Conservation (phyloP, 2,113 vertebrate species). For the Ranitomeya variabilis region DNA sequence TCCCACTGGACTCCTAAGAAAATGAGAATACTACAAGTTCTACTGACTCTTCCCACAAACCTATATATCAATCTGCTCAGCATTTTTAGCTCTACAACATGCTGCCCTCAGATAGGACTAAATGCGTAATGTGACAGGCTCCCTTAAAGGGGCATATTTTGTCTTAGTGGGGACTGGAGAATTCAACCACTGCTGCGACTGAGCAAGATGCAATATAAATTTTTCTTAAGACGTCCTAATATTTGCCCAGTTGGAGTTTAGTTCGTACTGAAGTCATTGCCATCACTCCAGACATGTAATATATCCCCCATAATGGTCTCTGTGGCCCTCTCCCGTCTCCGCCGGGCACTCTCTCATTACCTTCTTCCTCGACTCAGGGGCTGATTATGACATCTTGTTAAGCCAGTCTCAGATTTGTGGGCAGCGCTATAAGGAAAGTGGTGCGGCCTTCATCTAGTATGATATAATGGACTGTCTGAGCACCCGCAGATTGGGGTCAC, state of each 20-base stretch:
- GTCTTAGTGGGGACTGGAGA: not conserved
- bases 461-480: not conserved
- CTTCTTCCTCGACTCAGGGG: not conserved
- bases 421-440: not conserved
- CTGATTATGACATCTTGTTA: constrained; percentile 37
- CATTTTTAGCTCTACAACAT: too few species aligned
- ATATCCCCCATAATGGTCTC: not conserved
- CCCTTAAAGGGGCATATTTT: too few species aligned
- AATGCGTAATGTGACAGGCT: too few species aligned
- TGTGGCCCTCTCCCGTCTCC: not conserved
- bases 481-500: not conserved
- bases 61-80: too few species aligned
- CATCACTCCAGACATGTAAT: not conserved
- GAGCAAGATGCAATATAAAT: not conserved
- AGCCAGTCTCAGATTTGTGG: constrained; percentile 17
- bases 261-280: constrained; percentile 22
- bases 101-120: too few species aligned
- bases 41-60: too few species aligned
- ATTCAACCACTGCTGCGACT: not conserved
- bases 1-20: too few species aligned
- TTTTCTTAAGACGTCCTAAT: not conserved
- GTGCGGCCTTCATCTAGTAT: not conserved
- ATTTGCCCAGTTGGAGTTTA: not conserved
- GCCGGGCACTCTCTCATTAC: constrained; percentile 36
- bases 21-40: too few species aligned